Evolutionary conservation across 2,797 vertebrate species (phyloP).

Genomic region (Amblyopsis hoosieri): DNA sequence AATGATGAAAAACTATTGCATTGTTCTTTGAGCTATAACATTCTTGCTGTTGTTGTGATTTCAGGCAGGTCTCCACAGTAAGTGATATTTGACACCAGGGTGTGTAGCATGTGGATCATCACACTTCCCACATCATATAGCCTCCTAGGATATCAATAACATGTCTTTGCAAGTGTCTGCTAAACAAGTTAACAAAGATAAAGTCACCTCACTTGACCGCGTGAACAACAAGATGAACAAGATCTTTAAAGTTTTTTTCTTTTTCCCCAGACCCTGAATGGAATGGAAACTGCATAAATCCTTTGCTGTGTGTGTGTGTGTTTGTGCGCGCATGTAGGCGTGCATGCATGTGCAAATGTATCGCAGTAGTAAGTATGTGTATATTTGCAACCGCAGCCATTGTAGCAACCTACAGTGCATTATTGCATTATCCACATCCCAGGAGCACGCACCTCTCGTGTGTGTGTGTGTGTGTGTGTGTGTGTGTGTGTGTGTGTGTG

Average conservation of each 20-base stretch:
- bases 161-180: too few species aligned
- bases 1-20: slow-evolving; percentile 6
- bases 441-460: slow-evolving; percentile 41
- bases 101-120: too few species aligned
- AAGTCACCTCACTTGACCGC: too few species aligned
- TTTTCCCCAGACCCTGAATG: too few species aligned
- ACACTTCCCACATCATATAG: too few species aligned
- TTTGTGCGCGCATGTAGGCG: background rate
- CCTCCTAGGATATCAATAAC: too few species aligned
- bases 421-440: slow-evolving; percentile 27
- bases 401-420: slow-evolving; percentile 24
- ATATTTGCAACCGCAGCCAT: slow-evolving; percentile 6
- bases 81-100: too few species aligned
- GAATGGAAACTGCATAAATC: background rate
- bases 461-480: slow-evolving; percentile 45
- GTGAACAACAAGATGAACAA: too few species aligned
- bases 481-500: slow-evolving; percentile 38
- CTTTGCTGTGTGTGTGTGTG: background rate
- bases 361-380: slow-evolving; percentile 17
- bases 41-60: background rate
- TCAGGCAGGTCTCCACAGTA: background rate
- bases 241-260: too few species aligned
- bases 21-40: slow-evolving; percentile 16
- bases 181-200: too few species aligned
- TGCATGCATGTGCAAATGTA: background rate